Conservation (phyloP, 2,113 vertebrate species). For the Capreolus pygargus region DNA sequence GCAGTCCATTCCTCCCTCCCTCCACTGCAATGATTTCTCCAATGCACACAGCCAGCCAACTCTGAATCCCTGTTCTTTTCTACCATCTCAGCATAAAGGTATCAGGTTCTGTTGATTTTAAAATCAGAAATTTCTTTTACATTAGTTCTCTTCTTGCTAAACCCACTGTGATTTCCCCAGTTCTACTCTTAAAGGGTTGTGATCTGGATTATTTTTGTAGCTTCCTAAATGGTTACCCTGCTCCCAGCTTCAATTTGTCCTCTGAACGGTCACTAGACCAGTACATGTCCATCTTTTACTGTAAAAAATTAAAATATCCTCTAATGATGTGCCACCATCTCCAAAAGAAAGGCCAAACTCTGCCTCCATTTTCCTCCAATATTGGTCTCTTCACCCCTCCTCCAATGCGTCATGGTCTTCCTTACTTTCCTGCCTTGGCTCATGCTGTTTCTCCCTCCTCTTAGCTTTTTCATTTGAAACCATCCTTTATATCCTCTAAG, state of each 20-base stretch:
- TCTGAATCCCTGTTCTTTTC: background rate
- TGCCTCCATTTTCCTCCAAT: background rate
- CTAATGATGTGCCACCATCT: background rate
- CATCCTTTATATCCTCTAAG: background rate
- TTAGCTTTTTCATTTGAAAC: background rate
- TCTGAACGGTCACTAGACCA: background rate
- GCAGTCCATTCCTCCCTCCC: background rate
- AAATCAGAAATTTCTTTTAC: background rate
- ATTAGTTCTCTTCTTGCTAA: background rate
- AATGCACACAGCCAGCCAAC: fast-evolving
- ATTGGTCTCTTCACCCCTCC: background rate
- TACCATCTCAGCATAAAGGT: background rate
- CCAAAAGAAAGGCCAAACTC: background rate
- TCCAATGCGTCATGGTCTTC: background rate
- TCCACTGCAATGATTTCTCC: background rate
- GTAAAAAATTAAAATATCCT: background rate
- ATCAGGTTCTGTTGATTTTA: background rate
- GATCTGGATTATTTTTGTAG: background rate
- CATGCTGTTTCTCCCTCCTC: background rate
- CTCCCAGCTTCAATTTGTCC: background rate
- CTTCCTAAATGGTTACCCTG: background rate
- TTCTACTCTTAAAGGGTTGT: background rate
- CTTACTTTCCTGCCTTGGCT: background rate
- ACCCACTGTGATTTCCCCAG: background rate
- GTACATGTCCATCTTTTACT: background rate